A percentile compares a stretch with the other conserved stretches of the same genome.
Evolutionary conservation across 2,113 vertebrate genomes (phyloP).

Genomic region (Erythrolamprus reginae): DNA sequence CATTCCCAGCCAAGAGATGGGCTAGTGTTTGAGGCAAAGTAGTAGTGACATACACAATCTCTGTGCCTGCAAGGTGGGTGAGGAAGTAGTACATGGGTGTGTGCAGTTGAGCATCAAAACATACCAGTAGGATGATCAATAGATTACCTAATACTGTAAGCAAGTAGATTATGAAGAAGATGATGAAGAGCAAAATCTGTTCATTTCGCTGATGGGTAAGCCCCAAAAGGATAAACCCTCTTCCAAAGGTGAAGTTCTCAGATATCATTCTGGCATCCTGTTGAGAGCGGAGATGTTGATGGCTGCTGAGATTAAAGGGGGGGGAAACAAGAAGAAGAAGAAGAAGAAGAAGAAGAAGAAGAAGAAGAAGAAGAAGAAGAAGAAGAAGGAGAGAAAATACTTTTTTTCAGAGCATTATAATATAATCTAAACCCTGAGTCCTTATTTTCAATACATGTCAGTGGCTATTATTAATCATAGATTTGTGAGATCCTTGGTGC

Average conservation of each 20-base stretch:
- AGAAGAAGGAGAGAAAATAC: neutral
- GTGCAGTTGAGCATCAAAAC: constrained; percentile 36
- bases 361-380: neutral
- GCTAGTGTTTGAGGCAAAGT: constrained; percentile 45
- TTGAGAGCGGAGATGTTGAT: neutral
- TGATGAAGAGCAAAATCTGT: constrained; percentile 3
- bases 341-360: neutral
- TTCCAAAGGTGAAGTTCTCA: neutral
- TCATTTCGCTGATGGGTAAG: constrained; percentile 10
- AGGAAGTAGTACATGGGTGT: constrained; percentile 6
- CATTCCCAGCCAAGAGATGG: constrained; percentile 22
- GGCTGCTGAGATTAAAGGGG: neutral
- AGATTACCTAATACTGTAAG: constrained; percentile 42
- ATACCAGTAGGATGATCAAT: constrained; percentile 34
- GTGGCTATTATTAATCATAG: neutral
- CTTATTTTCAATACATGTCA: neutral
- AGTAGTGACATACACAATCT: constrained; percentile 39
- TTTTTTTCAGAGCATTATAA: neutral
- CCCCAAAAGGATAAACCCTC: constrained; percentile 7
- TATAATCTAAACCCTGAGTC: neutral
- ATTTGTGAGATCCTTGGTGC: neutral
- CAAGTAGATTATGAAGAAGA: neutral
- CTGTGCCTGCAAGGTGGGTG: constrained; percentile 3
- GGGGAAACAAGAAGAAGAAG: neutral
- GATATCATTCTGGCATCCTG: neutral